These are phyloP conservation scores for Macrobrachium rosenbergii DNA, from an alignment of 1,140 invertebrate genomes.

Conservation along the genomic window DNA sequence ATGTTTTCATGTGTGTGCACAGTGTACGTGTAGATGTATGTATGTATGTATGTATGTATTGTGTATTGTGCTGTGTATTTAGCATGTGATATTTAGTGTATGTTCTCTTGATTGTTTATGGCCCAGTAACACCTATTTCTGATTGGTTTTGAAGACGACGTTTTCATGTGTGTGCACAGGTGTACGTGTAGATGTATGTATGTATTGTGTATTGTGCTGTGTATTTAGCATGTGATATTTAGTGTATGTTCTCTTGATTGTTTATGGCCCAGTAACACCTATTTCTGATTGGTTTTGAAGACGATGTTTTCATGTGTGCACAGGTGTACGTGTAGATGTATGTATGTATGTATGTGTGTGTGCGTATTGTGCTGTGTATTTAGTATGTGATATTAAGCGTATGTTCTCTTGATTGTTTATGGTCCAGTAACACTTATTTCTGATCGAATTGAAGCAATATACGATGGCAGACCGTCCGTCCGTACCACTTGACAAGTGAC, in stretches of 20 bases:
- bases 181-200: not conserved
- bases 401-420: too few species aligned
- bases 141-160: too few species aligned
- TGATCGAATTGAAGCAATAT: too few species aligned
- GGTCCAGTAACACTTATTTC: too few species aligned
- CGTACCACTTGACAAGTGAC: too few species aligned
- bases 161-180: not conserved
- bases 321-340: not conserved
- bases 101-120: not conserved
- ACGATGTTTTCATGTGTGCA: constrained; percentile 8
- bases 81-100: not conserved
- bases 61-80: not conserved
- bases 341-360: constrained; percentile 9
- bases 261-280: too few species aligned
- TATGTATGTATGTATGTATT: constrained; percentile 2
- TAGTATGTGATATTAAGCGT: not conserved
- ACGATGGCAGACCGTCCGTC: too few species aligned
- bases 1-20: too few species aligned
- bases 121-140: too few species aligned
- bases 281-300: too few species aligned
- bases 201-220: not conserved
- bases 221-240: too few species aligned
- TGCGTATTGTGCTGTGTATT: not conserved
- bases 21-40: not conserved
- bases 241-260: too few species aligned